Evolutionary conservation across 1,140 invertebrate species (phyloP).

Genomic region (Aphis craccivora): DNA sequence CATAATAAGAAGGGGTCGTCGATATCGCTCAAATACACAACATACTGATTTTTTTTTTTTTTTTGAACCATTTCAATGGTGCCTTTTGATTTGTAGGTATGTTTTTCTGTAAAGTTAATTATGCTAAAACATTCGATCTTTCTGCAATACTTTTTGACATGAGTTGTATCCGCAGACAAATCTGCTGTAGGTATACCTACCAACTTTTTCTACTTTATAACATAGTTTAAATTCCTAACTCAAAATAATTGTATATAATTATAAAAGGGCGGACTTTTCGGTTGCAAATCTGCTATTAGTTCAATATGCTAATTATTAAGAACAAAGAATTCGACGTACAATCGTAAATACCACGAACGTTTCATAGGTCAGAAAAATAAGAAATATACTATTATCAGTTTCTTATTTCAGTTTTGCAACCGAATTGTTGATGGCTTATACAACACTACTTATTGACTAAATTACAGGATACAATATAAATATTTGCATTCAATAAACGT

Average conservation of each 20-base stretch:
- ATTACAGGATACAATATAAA: conserved; percentile 26
- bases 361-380: not conserved
- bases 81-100: not conserved
- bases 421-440: not conserved
- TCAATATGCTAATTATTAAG: not conserved
- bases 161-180: not conserved
- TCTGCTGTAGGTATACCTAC: not conserved
- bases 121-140: not conserved
- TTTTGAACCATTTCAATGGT: not conserved
- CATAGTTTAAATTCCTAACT: not conserved
- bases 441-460: not conserved
- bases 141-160: not conserved
- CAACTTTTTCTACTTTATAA: not conserved
- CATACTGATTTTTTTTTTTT: not conserved
- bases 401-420: not conserved
- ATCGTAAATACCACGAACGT: not conserved
- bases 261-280: not conserved
- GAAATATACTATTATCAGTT: not conserved
- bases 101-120: not conserved
- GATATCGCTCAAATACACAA: not conserved
- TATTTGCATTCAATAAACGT: conserved; percentile 50
- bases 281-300: conserved; percentile 8
- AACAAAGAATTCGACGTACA: not conserved
- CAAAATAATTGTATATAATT: not conserved
- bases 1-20: not conserved